Conservation (phyloP, 2,888 invertebrate genomes). For the Operophtera brumata region DNA sequence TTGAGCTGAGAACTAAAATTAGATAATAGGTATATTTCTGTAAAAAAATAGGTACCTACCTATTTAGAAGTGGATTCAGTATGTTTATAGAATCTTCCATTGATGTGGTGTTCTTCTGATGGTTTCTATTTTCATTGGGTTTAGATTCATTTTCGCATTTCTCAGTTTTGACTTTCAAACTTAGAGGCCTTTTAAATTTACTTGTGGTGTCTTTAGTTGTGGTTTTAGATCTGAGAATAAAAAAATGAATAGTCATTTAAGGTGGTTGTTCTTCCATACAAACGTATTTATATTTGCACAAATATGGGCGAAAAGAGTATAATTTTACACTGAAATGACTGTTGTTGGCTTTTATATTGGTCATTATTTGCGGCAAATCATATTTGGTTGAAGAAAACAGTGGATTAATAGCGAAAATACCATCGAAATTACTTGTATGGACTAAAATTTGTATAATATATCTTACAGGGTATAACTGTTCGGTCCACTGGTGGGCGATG, state of each 20-base stretch:
- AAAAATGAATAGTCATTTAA: slow-evolving; percentile 1
- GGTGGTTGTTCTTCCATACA: too few relatives aligned
- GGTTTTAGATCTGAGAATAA: slow-evolving; percentile 46
- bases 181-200: slow-evolving; percentile 52
- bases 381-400: too few relatives aligned
- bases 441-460: too few relatives aligned
- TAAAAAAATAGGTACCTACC: slow-evolving; percentile 38
- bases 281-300: too few relatives aligned
- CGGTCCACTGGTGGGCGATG: slow-evolving; percentile 66
- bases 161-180: slow-evolving; percentile 35
- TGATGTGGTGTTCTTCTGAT: slow-evolving; percentile 19
- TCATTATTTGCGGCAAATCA: too few relatives aligned
- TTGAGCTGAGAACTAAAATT: too few relatives aligned
- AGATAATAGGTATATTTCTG: too few relatives aligned
- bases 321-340: too few relatives aligned
- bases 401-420: too few relatives aligned
- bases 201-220: slow-evolving; percentile 45
- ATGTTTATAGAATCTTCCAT: slow-evolving; percentile 57
- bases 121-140: slow-evolving; percentile 21
- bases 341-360: too few relatives aligned
- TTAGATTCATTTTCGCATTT: slow-evolving; percentile 38
- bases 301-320: too few relatives aligned
- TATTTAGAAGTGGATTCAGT: slow-evolving; percentile 43
- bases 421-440: too few relatives aligned
- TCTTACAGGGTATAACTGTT: slow-evolving; percentile 46